A percentile compares a stretch with the other conserved stretches of the same genome.
Conservation (phyloP, 2,888 invertebrate genomes). For the Strigamia transsilvanica region DNA sequence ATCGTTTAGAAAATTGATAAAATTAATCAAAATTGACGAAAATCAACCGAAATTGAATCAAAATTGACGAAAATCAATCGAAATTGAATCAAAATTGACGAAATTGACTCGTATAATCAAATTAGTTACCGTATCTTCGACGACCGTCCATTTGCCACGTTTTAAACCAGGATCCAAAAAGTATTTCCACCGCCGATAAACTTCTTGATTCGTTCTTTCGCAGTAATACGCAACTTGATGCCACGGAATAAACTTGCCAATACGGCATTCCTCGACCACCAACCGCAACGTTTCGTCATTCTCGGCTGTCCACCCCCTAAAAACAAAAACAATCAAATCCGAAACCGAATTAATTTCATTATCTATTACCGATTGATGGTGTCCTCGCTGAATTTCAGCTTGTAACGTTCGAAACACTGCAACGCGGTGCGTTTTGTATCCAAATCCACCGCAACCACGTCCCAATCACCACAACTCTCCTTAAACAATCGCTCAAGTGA, state of each 20-base stretch:
- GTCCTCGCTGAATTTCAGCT: not conserved
- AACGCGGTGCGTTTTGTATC: not conserved
- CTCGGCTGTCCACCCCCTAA: not conserved
- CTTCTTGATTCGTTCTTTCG: not conserved
- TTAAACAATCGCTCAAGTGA: not conserved
- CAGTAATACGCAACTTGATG: not conserved
- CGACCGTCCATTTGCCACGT: not conserved
- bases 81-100: not conserved
- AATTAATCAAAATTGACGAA: not conserved
- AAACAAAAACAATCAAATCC: not conserved
- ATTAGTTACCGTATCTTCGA: not conserved
- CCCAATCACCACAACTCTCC: not conserved
- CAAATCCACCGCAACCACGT: not conserved
- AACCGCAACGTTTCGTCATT: not conserved
- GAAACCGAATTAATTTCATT: not conserved
- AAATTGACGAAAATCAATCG: not conserved
- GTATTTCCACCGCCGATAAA: not conserved
- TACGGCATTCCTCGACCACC: not conserved
- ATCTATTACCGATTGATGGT: not conserved
- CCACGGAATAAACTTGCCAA: not conserved
- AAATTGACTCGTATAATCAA: not conserved
- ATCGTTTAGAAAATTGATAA: not conserved
- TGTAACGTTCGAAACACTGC: slow-evolving; percentile 1
- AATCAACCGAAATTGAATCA: not conserved
- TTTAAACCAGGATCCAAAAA: not conserved